A percentile compares a stretch with the other conserved stretches of the same genome.
Conservation (phyloP, 2,797 vertebrate species). For the Lerista edwardsae region DNA sequence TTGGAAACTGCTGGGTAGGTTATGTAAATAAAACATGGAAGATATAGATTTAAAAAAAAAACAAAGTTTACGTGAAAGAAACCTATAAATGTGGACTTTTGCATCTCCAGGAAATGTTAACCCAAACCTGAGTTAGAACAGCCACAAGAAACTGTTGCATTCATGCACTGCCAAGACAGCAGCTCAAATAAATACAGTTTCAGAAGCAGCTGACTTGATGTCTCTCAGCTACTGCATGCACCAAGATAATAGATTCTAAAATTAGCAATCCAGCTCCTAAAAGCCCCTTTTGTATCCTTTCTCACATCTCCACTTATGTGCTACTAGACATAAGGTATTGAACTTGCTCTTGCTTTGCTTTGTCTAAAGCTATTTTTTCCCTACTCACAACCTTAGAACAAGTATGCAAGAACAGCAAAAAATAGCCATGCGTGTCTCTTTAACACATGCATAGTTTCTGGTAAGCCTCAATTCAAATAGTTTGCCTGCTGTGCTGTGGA, state of each 20-base stretch:
- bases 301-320: neutral
- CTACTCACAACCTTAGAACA: neutral
- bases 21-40: accelerated
- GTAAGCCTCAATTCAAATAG: neutral
- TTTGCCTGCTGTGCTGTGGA: neutral
- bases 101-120: slow-evolving; percentile 11
- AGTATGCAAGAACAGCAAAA: neutral
- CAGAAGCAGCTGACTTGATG: neutral
- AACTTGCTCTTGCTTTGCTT: neutral
- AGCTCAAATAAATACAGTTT: accelerated
- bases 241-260: neutral
- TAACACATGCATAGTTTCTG: neutral
- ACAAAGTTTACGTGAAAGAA: slow-evolving; percentile 22
- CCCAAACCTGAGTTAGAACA: neutral
- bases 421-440: neutral
- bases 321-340: neutral
- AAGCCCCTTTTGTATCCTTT: neutral
- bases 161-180: neutral
- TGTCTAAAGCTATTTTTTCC: neutral
- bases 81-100: neutral
- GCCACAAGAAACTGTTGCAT: neutral
- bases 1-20: slow-evolving; percentile 12
- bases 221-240: neutral
- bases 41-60: slow-evolving; percentile 18
- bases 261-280: neutral